Evolutionary conservation across 2,797 vertebrate genomes (phyloP).

Genomic region (Syndactyla subalaris): DNA sequence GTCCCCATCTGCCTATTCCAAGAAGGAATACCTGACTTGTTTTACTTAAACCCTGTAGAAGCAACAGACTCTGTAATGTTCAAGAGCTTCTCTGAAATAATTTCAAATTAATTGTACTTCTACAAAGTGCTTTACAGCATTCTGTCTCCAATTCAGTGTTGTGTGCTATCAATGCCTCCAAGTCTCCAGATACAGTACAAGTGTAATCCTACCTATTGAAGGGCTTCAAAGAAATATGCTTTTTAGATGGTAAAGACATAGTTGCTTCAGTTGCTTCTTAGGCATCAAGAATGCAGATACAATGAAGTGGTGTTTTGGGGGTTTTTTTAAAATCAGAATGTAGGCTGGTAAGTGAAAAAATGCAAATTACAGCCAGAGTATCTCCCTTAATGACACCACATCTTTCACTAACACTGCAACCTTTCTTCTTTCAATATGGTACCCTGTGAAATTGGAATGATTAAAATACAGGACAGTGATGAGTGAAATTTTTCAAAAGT

Average conservation of each 20-base stretch:
- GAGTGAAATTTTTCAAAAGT: not conserved
- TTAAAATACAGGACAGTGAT: not conserved
- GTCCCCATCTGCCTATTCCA: not conserved
- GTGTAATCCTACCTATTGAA: not conserved
- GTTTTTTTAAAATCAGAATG: not conserved
- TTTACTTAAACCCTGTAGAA: not conserved
- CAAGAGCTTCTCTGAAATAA: not conserved
- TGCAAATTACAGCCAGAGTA: not conserved
- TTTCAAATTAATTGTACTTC: slow-evolving; percentile 27
- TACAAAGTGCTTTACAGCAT: not conserved
- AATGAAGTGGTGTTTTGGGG: not conserved
- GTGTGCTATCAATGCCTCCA: not conserved
- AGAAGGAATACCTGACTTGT: not conserved
- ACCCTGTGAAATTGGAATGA: not conserved
- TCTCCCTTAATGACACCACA: not conserved
- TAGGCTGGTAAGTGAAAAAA: not conserved
- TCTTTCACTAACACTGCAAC: not conserved
- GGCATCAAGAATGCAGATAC: not conserved
- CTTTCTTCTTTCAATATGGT: not conserved
- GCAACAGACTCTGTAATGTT: not conserved
- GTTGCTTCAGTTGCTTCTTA: not conserved
- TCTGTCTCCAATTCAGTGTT: not conserved
- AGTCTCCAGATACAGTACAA: not conserved
- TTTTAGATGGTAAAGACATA: not conserved
- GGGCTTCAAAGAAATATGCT: not conserved